These are phyloP conservation scores for Spinibarbus caldwelli DNA, from an alignment of 2,797 vertebrate species.

Conservation along the genomic window DNA sequence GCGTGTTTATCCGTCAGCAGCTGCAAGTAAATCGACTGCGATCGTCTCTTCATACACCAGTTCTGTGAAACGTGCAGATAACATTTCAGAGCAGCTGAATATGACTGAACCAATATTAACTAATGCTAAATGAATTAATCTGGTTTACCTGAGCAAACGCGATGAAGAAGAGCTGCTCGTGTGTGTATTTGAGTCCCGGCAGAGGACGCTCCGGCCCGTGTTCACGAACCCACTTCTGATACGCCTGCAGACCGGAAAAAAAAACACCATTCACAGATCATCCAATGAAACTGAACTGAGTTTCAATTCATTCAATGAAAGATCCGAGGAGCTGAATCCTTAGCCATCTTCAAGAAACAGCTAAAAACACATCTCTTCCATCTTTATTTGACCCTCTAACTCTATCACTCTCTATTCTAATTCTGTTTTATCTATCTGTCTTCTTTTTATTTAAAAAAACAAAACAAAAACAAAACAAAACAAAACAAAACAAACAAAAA, in stretches of 20 bases:
- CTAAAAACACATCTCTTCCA: too few species aligned
- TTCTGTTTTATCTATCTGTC: too few species aligned
- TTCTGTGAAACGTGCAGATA: conserved; percentile 76
- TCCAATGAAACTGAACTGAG: too few species aligned
- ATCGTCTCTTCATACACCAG: conserved; percentile 97
- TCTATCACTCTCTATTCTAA: too few species aligned
- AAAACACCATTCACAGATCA: neutral
- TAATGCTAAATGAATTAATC: neutral
- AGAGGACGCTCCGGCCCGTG: conserved; percentile 93
- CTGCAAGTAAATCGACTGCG: conserved; percentile 96
- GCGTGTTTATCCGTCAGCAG: conserved; percentile 96
- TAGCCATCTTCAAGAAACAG: too few species aligned
- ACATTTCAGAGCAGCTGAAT: neutral
- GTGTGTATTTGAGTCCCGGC: conserved; percentile 94
- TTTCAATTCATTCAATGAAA: too few species aligned
- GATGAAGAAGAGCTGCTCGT: conserved; percentile 97
- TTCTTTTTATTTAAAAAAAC: too few species aligned
- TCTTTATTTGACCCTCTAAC: too few species aligned
- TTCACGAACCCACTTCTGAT: conserved; percentile 98
- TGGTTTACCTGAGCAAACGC: conserved; percentile 82
- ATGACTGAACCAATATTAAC: neutral
- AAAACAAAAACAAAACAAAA: too few species aligned
- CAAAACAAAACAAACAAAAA: too few species aligned
- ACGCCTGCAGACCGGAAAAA: conserved; percentile 75
- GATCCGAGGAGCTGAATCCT: too few species aligned